Conservation (phyloP, 1,140 invertebrate species). For the Pseudomyrmex flavicornis region DNA sequence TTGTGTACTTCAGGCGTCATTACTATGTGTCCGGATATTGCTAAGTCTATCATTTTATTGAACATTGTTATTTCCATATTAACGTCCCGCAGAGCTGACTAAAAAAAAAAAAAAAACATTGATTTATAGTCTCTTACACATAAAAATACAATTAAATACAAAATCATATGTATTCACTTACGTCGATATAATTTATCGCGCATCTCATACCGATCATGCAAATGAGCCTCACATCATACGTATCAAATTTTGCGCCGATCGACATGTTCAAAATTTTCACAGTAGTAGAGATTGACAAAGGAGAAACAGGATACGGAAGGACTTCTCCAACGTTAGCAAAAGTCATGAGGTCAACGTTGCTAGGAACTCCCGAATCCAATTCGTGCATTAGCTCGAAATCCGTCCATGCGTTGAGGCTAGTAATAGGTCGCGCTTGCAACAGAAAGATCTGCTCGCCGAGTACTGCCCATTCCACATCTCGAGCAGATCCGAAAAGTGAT, state of each 20-base stretch:
- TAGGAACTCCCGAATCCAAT: slow-evolving; percentile 87
- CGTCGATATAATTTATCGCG: slow-evolving; percentile 84
- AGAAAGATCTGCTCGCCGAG: slow-evolving; percentile 86
- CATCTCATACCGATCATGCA: slow-evolving; percentile 55
- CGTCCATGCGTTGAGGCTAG: slow-evolving; percentile 88
- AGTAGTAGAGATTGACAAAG: slow-evolving; percentile 82
- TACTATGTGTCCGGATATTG: slow-evolving; percentile 87
- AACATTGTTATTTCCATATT: slow-evolving; percentile 81
- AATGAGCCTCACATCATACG: not conserved
- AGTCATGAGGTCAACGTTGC: slow-evolving; percentile 84
- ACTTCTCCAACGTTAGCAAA: slow-evolving; percentile 89
- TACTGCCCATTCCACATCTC: slow-evolving; percentile 92
- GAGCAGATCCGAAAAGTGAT: slow-evolving; percentile 87
- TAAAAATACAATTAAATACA: slow-evolving; percentile 13
- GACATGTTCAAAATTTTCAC: slow-evolving; percentile 77
- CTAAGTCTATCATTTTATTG: slow-evolving; percentile 86
- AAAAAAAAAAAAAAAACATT: slow-evolving; percentile 22
- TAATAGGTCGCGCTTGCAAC: slow-evolving; percentile 91
- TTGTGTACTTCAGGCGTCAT: slow-evolving; percentile 85
- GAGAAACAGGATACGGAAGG: slow-evolving; percentile 83
- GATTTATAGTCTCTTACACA: slow-evolving; percentile 33
- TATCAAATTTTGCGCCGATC: slow-evolving; percentile 26
- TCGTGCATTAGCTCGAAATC: slow-evolving; percentile 91
- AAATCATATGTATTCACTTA: slow-evolving; percentile 75
- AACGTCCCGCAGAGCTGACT: slow-evolving; percentile 82